Base-by-base conservation (phyloP, 2,113 vertebrate genomes). In the Peromyscus polionotus region DNA sequence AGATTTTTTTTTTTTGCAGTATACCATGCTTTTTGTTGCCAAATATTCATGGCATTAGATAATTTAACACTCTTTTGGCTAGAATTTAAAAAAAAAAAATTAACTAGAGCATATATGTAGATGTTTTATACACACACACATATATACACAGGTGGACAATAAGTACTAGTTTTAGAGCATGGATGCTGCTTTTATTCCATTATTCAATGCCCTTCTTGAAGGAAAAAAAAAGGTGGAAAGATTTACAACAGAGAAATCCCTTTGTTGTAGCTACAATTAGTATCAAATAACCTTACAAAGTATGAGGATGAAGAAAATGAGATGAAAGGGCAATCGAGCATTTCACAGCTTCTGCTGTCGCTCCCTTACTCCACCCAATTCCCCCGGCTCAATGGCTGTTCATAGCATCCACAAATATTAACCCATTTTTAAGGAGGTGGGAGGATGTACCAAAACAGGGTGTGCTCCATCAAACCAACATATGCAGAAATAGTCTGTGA, bases 351-450 rank as follows among this genome's bases (percentile, higher is more conserved):
- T 98, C 92, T 97, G 98, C 98, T 98, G 98, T 95, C 97, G 98
- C 97, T 98, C 98, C 97, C 98, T 99, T 98, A 99, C 99, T 99
- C 99, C 99, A 99, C 99, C 99, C 99, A 99, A 98, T 98, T 98
- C 98, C 95, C 97, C 88, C 94, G 10, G 97, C 97, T 99, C 98
- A 98, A 99, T 98, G 98, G 98, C 98, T 98, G 98, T 98, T 98
- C 98, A 95, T 95, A 98, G 98, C 98, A 98, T 98, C 98, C 98
- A 98, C 95, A 98, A 98, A 98, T 98, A 99, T 70, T 95, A 98
- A 80, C 95, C 98, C 92, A 95, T 94, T 96, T 96, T 95, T 83
- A 45, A 77, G 90, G 88, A 80, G 39, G 72, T 63, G 51, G 8
- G 42, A 42, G n/a, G 85, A 67, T 96, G 95, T 95, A 96, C 96